Base-by-base conservation (phyloP, 2,113 vertebrate species). In the Amblyopsis rosae region DNA sequence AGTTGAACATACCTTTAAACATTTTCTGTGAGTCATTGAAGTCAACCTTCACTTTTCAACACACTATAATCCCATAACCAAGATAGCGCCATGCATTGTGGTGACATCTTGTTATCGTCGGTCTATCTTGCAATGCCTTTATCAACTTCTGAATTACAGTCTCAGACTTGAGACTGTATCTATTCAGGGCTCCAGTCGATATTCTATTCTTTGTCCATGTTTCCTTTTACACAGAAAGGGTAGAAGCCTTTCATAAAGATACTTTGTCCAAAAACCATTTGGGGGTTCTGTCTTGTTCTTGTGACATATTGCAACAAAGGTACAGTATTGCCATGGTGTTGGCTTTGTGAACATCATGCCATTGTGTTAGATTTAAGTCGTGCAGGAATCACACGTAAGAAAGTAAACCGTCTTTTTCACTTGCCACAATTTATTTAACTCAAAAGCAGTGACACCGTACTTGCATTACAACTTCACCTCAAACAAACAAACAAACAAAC, bases 71-170 rank as follows among this genome's bases (percentile, higher is more conserved):
- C 19, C 6, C 58, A 2, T 67, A 62, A 17, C 17, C 33, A 16
- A 65, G 49, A 67, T 4, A 41, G 16, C 62, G 17, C 56, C 58
- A 32, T 26, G 26, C 26, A 26, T 49, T 17, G 49, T 15, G 67
- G 49, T 67, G 66, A 63, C 48, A 65, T 13, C 16, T 12, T 60
- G 73, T 69, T 76, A 81, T 67, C 69, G 6, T 67, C 69, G 6
- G 75, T 59, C 72, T 82, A 77, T 85, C 86, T 76, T 57, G 5
- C 73, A n/a, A 33, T 64, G 51, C 46, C 15, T 63, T 77, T 84
- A 86, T 83, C 71, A 57, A 60, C 54, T 64, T 69, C 53, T 62
- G 8, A 19, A 75, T 69, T 48, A 64, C 11, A 13, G 15, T 16
- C 48, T 66, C 57, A 11, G 19, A 63, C 35, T 49, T 45, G 56